phyloP scores from a whole-genome alignment of 2,797 vertebrate genomes.

The Gymnothorax reevesii region DNA sequence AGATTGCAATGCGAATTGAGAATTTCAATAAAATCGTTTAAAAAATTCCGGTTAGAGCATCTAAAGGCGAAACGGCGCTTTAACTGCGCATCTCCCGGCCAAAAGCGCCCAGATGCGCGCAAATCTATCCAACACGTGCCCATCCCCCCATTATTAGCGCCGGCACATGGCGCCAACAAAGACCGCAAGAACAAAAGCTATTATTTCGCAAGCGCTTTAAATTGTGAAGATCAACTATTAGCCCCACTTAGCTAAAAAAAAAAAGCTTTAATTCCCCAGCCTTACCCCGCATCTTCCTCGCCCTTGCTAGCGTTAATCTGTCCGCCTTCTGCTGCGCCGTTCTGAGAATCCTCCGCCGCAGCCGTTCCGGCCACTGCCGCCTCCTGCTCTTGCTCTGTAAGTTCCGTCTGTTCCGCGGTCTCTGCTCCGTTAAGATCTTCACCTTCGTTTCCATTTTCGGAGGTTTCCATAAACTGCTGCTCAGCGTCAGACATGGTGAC shows the following conservation, averaged over 20 bases:
- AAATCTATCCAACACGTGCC: constrained; percentile 44
- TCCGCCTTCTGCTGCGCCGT: constrained; percentile 80
- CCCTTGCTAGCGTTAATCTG: constrained; percentile 94
- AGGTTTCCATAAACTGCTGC: constrained; percentile 78
- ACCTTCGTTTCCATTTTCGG: constrained; percentile 72
- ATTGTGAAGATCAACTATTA: neutral
- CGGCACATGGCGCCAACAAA: constrained; percentile 79
- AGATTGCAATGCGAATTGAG: neutral
- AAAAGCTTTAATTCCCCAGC: neutral
- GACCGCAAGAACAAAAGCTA: constrained; percentile 73
- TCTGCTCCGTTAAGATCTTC: constrained; percentile 68
- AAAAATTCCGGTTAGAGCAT: neutral
- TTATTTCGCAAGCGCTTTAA: neutral
- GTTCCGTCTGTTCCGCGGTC: constrained; percentile 40
- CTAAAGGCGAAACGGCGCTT: neutral
- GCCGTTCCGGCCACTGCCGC: neutral
- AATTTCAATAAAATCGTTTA: neutral
- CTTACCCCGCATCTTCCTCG: constrained; percentile 93
- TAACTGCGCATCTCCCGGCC: neutral
- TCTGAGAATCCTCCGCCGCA: constrained; percentile 63
- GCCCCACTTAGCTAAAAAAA: neutral
- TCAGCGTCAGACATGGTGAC: constrained; percentile 75
- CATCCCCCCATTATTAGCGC: constrained; percentile 65
- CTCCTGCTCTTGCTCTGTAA: constrained; percentile 33
- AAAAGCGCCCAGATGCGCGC: neutral